Evolutionary conservation across 1,140 invertebrate genomes (phyloP).

Genomic region (Cylas formicarius): DNA sequence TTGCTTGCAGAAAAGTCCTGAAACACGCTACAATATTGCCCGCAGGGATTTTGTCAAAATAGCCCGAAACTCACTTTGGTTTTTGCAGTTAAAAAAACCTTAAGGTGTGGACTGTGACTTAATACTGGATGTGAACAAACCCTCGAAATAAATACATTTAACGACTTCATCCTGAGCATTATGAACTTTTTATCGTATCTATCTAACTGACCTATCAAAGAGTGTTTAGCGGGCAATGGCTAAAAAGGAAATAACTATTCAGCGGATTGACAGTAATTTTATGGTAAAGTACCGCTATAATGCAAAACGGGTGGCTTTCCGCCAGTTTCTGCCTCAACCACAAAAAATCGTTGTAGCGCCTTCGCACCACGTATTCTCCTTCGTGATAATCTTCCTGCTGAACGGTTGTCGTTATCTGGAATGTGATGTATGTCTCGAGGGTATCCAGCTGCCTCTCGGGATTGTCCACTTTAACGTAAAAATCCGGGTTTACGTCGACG

Average conservation of each 20-base stretch:
- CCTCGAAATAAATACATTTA: constrained; percentile 61
- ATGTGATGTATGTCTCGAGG: constrained; percentile 68
- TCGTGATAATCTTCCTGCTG: constrained; percentile 59
- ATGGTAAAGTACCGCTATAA: constrained; percentile 55
- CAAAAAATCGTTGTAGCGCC: constrained; percentile 70
- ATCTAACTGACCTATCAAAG: constrained; percentile 61
- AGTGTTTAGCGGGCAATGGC: constrained; percentile 69
- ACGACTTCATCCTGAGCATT: constrained; percentile 58
- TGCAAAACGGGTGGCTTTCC: constrained; percentile 58
- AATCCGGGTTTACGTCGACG: constrained; percentile 49
- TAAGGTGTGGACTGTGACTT: constrained; percentile 60
- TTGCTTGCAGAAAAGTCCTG: constrained; percentile 60
- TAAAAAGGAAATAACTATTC: constrained; percentile 38
- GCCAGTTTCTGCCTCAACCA: constrained; percentile 63
- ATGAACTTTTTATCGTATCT: constrained; percentile 71
- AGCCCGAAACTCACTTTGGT: constrained; percentile 47
- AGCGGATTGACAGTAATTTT: constrained; percentile 2
- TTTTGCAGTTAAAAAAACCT: constrained; percentile 63
- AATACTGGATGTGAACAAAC: constrained; percentile 57
- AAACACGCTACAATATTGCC: constrained; percentile 22
- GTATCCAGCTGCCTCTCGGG: constrained; percentile 72
- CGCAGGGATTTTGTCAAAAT: not conserved
- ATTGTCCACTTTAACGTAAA: constrained; percentile 65
- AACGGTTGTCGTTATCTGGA: constrained; percentile 61
- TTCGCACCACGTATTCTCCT: constrained; percentile 59